Conservation (phyloP, 2,797 vertebrate genomes). For the Syngnathus acus region DNA sequence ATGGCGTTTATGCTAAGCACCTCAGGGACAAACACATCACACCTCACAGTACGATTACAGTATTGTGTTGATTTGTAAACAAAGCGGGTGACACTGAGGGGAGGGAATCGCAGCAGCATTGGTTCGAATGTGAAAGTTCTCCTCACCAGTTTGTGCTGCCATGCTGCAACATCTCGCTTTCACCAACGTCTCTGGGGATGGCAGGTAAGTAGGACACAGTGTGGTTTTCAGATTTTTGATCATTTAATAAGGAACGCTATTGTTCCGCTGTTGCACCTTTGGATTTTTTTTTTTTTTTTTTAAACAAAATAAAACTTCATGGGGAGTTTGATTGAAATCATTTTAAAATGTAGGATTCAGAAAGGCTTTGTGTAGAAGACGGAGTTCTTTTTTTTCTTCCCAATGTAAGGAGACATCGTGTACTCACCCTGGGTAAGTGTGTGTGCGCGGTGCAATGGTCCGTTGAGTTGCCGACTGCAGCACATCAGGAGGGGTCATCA, state of each 20-base stretch:
- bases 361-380: not conserved
- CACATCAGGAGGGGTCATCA: constrained; percentile 89
- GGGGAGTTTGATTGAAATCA: not conserved
- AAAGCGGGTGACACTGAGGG: constrained; percentile 24
- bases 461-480: constrained; percentile 79
- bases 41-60: not conserved
- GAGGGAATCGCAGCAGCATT: constrained; percentile 6
- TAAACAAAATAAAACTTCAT: not conserved
- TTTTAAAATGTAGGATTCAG: not conserved
- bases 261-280: not conserved
- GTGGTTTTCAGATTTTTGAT: constrained; percentile 42
- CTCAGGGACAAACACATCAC: not conserved
- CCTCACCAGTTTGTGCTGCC: constrained; percentile 74
- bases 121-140: constrained; percentile 54
- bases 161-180: constrained; percentile 74
- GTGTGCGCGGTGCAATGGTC: constrained; percentile 82
- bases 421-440: constrained; percentile 83
- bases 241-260: constrained; percentile 29
- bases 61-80: not conserved
- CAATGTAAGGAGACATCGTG: not conserved
- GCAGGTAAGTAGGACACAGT: constrained; percentile 73
- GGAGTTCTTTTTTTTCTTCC: not conserved
- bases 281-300: not conserved
- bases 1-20: not conserved
- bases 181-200: constrained; percentile 73